Percentiles rank a stretch among this genome's conserved stretches.
Conservation (phyloP, 2,797 vertebrate genomes). For the Micromesistius poutassou region DNA sequence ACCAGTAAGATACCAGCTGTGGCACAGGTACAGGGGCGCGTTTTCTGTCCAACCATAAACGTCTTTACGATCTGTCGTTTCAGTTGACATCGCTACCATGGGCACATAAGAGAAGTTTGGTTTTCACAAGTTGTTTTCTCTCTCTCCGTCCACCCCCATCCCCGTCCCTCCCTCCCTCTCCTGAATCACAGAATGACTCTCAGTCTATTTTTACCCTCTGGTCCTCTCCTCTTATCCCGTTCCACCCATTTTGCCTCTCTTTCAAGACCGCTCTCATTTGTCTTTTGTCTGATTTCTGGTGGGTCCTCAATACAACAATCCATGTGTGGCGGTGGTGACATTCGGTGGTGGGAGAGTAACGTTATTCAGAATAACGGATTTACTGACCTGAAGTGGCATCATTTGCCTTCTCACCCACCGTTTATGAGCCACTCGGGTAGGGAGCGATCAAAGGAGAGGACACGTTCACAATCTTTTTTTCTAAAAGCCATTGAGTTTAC, state of each 20-base stretch:
- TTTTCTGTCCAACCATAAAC: slow-evolving; percentile 15
- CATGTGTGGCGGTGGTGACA: slow-evolving; percentile 28
- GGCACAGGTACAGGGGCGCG: not conserved
- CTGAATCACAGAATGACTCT: slow-evolving; percentile 65
- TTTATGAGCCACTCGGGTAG: not conserved
- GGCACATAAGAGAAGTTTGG: slow-evolving; percentile 64
- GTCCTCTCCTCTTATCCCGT: slow-evolving; percentile 63
- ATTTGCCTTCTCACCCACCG: not conserved
- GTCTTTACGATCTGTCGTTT: slow-evolving; percentile 15
- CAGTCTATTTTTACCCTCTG: slow-evolving; percentile 70
- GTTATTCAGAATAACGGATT: slow-evolving; percentile 22
- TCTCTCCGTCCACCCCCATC: slow-evolving; percentile 53
- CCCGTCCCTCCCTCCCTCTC: slow-evolving; percentile 51
- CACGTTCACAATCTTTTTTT: not conserved
- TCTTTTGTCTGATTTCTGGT: slow-evolving; percentile 36
- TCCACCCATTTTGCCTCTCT: slow-evolving; percentile 70
- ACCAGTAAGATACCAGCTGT: not conserved
- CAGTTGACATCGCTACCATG: slow-evolving; percentile 50
- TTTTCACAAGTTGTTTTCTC: slow-evolving; percentile 77
- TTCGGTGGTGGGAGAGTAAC: slow-evolving; percentile 39
- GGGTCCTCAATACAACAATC: slow-evolving; percentile 34
- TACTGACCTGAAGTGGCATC: not conserved
- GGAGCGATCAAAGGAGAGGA: not conserved
- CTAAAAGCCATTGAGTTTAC: not conserved
- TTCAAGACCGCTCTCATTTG: slow-evolving; percentile 57